Conservation (phyloP, 2,113 vertebrate species). For the Copsychus sechellarum region DNA sequence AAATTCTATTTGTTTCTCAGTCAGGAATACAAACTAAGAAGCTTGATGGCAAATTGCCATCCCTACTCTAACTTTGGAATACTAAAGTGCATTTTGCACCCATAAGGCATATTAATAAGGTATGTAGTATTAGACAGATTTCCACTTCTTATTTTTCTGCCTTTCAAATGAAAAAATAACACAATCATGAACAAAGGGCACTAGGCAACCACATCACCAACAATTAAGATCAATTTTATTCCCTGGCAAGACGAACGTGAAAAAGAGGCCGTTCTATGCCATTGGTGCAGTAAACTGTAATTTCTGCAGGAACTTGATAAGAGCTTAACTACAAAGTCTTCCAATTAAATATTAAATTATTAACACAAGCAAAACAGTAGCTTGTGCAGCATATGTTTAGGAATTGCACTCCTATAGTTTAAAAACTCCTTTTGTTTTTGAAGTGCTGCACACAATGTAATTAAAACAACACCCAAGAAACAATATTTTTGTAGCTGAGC, state of each 20-base stretch:
- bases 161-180: conserved; percentile 3
- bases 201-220: not conserved
- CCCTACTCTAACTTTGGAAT: not conserved
- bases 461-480: not conserved
- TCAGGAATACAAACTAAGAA: not conserved
- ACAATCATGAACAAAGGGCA: not conserved
- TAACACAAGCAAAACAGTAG: conserved; percentile 1
- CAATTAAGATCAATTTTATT: conserved; percentile 13
- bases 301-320: conserved; percentile 40
- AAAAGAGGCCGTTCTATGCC: not conserved
- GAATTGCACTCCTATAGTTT: not conserved
- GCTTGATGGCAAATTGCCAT: not conserved
- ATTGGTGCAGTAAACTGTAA: not conserved
- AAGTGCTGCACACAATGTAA: not conserved
- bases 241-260: not conserved
- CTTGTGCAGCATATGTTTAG: not conserved
- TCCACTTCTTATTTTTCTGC: not conserved
- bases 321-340: conserved; percentile 16
- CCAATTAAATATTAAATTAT: conserved; percentile 1
- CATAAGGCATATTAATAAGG: not conserved
- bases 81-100: not conserved
- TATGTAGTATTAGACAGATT: not conserved
- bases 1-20: not conserved
- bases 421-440: not conserved
- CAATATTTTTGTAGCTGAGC: not conserved